phyloP scores from a whole-genome alignment of 2,113 vertebrate species.

The Balaeniceps rex region DNA sequence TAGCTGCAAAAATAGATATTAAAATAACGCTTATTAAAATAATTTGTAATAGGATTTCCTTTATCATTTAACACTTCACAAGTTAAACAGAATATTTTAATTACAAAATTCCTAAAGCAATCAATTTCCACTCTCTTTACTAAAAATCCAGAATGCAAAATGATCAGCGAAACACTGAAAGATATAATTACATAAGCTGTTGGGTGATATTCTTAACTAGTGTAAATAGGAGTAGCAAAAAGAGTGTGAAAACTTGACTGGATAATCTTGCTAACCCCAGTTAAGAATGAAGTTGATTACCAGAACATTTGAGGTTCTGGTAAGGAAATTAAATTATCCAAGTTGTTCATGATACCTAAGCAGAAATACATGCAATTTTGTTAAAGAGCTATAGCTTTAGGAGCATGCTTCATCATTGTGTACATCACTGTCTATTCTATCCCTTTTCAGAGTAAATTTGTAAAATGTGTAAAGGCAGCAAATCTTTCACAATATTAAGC shows the following conservation, averaged over 20 bases:
- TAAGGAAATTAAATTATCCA: background rate
- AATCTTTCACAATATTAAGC: background rate
- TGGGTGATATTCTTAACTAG: background rate
- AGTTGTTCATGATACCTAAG: background rate
- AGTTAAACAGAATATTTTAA: background rate
- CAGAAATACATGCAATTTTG: background rate
- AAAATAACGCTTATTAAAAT: background rate
- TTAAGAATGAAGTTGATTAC: background rate
- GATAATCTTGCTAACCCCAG: background rate
- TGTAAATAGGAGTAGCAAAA: background rate
- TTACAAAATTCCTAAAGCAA: background rate
- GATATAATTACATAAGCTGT: background rate
- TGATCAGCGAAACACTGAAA: background rate
- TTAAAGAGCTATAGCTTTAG: background rate
- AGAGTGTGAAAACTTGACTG: background rate
- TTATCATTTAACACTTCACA: background rate
- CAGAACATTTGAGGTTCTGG: background rate
- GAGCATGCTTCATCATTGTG: background rate
- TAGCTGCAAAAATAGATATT: background rate
- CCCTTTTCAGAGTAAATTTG: background rate
- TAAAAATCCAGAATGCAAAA: background rate
- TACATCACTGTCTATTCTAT: background rate
- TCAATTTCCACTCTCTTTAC: background rate
- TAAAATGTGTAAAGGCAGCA: background rate
- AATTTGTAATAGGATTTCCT: background rate